Conservation (phyloP, 2,113 vertebrate genomes). For the Elgaria multicarinata region DNA sequence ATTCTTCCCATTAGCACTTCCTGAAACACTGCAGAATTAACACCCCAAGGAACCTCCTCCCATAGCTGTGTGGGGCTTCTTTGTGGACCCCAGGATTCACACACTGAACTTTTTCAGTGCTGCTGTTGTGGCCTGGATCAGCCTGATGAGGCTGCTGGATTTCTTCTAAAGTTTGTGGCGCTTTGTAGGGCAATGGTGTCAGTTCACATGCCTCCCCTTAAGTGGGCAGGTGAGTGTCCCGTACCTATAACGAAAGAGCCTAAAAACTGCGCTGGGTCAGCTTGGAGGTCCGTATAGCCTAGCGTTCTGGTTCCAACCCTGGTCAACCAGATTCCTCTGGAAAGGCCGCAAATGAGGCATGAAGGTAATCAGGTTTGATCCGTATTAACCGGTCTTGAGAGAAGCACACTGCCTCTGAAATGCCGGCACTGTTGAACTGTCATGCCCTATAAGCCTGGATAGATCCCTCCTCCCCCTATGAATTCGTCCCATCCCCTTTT, state of each 20-base stretch:
- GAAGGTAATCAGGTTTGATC: no score
- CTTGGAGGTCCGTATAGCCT: not conserved
- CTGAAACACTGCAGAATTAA: not conserved
- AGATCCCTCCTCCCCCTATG: not conserved
- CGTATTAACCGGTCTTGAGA: not conserved
- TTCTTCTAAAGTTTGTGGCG: not conserved
- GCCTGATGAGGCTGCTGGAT: not conserved
- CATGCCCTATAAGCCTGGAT: not conserved
- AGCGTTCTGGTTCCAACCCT: not conserved
- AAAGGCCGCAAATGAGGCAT: no score
- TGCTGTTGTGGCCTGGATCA: not conserved
- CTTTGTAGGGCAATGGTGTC: not conserved
- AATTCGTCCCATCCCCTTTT: not conserved
- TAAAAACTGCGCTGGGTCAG: no score
- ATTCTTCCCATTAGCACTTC: not conserved
- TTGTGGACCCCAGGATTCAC: not conserved
- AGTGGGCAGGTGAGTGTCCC: not conserved
- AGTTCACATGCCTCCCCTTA: not conserved
- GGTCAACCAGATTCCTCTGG: not conserved
- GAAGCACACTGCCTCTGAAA: not conserved
- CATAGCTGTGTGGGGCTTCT: rapidly evolving
- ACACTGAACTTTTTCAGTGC: not conserved
- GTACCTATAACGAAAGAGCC: no score
- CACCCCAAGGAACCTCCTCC: no score
- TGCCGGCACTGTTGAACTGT: not conserved